Conservation (phyloP, 2,797 vertebrate species). For the Takifugu rubripes region DNA sequence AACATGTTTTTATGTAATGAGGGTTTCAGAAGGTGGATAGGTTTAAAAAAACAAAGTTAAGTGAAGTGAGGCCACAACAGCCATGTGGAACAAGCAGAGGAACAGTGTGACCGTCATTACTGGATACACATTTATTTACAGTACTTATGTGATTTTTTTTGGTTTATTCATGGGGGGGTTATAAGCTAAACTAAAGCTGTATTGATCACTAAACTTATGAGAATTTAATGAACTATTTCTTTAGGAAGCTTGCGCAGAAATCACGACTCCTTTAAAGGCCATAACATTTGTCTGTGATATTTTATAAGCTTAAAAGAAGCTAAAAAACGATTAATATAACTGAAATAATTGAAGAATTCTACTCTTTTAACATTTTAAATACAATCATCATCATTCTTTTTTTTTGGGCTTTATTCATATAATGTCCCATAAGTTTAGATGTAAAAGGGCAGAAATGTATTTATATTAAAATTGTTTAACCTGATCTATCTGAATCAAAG, state of each 20-base stretch:
- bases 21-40: slow-evolving; percentile 48
- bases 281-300: no score
- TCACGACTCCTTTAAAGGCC: no score
- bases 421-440: neutral
- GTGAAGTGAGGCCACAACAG: slow-evolving; percentile 32
- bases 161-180: neutral
- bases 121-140: neutral
- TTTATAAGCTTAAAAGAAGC: no score
- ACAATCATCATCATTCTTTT: slow-evolving; percentile 5
- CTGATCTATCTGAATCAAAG: neutral
- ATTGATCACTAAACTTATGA: no score
- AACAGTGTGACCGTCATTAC: neutral
- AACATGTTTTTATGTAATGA: slow-evolving; percentile 71
- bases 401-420: slow-evolving; percentile 19
- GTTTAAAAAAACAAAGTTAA: slow-evolving; percentile 30
- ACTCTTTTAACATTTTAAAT: no score
- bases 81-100: slow-evolving; percentile 7
- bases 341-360: neutral
- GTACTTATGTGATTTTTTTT: slow-evolving; percentile 1
- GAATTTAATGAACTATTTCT: no score
- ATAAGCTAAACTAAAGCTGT: no score
- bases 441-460: neutral
- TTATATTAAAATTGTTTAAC: slow-evolving; percentile 2
- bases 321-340: no score
- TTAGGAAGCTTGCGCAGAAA: no score